Percentiles rank a stretch among this genome's conserved stretches.
Evolutionary conservation across 1,140 invertebrate genomes (phyloP).

Genomic region (Drosophila bifasciata): DNA sequence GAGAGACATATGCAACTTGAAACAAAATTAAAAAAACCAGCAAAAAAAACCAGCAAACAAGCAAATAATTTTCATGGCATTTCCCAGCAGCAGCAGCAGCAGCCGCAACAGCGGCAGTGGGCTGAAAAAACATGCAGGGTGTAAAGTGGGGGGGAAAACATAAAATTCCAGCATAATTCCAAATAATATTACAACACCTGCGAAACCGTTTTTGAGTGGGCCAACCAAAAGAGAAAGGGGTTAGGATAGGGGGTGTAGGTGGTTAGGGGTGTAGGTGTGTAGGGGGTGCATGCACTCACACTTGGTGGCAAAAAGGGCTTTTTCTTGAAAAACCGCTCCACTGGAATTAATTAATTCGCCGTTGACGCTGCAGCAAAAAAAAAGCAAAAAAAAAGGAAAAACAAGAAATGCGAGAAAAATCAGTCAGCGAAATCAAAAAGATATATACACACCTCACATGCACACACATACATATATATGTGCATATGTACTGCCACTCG

Average conservation of each 20-base stretch:
- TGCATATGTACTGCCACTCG: too few species aligned
- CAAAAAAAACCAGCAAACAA: too few species aligned
- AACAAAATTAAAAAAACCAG: conserved; percentile 82
- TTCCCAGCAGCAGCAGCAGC: conserved; percentile 32
- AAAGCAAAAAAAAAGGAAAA: conserved; percentile 41
- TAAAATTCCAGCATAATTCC: conserved; percentile 74
- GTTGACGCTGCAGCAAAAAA: conserved; percentile 49
- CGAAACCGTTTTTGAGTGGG: conserved; percentile 71
- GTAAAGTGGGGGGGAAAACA: conserved; percentile 33
- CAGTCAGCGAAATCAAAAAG: conserved; percentile 3
- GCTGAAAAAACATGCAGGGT: conserved; percentile 19
- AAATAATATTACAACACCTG: conserved; percentile 82
- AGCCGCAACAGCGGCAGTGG: conserved; percentile 34
- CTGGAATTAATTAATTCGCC: conserved; percentile 81
- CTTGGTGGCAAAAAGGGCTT: conserved; percentile 56
- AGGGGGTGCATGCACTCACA: conserved; percentile 3
- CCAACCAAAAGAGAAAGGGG: neutral
- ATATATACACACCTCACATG: neutral
- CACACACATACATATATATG: neutral
- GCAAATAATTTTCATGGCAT: conserved; percentile 81
- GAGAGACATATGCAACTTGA: conserved; percentile 78
- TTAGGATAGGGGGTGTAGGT: neutral
- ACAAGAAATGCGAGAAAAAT: conserved; percentile 47
- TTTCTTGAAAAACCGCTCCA: conserved; percentile 82
- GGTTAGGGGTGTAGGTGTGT: conserved; percentile 2